A percentile compares a stretch with the other conserved stretches of the same genome.
Conservation (phyloP, 2,797 vertebrate genomes). For the Moxostoma hubbsi region DNA sequence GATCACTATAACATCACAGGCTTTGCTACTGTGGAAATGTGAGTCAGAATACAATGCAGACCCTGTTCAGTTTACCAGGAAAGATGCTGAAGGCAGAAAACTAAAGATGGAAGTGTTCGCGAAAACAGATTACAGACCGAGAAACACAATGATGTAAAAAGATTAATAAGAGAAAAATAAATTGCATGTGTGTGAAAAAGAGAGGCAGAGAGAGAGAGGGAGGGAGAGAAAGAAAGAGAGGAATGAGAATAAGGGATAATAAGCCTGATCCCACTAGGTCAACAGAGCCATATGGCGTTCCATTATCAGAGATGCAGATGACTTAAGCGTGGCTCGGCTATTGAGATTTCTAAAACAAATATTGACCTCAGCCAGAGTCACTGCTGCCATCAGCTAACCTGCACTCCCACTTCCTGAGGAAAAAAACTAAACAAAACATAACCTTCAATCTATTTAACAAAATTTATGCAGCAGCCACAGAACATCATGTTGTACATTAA, state of each 20-base stretch:
- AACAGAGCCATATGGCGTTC: conserved; percentile 86
- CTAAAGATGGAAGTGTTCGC: neutral
- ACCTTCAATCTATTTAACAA: conserved; percentile 18
- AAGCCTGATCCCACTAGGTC: conserved; percentile 78
- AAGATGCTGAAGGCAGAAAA: neutral
- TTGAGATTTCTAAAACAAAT: conserved; percentile 88
- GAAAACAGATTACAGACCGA: neutral
- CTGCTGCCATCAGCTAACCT: conserved; percentile 69
- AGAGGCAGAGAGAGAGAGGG: conserved; percentile 17
- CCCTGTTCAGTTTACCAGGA: neutral
- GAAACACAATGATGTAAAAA: neutral
- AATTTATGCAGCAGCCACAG: conserved; percentile 13
- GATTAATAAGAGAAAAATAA: conserved; percentile 9
- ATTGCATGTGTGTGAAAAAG: conserved; percentile 15
- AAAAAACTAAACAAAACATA: conserved; percentile 43
- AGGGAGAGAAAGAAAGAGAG: conserved; percentile 21
- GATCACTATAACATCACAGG: conserved; percentile 65
- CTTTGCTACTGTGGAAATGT: conserved; percentile 78
- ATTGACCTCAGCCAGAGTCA: conserved; percentile 85
- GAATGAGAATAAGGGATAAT: conserved; percentile 51
- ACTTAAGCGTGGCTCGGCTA: conserved; percentile 80
- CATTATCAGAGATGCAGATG: conserved; percentile 87
- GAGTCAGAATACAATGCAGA: conserved; percentile 64
- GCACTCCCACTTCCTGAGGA: conserved; percentile 65
- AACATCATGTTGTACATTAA: neutral